phyloP scores from a whole-genome alignment of 2,113 vertebrate species.

The Tetrao urogallus region DNA sequence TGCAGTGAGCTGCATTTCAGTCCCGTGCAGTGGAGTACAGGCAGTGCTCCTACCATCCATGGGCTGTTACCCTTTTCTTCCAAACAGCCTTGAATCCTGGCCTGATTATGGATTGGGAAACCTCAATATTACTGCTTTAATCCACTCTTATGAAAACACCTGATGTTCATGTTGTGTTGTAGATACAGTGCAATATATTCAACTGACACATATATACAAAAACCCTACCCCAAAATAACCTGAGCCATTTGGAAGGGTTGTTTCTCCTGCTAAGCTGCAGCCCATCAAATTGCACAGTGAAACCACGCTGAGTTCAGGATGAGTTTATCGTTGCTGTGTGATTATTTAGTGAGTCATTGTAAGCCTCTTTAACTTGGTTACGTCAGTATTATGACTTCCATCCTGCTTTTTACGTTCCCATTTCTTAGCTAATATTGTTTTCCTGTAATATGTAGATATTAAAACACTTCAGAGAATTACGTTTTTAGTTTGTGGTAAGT shows the following conservation, averaged over 20 bases:
- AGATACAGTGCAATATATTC: neutral
- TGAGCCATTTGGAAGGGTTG: neutral
- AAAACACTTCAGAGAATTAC: neutral
- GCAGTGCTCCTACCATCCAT: neutral
- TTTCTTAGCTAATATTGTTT: neutral
- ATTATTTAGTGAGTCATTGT: conserved; percentile 33
- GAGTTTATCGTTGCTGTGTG: conserved; percentile 27
- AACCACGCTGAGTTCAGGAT: neutral
- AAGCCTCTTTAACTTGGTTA: conserved; percentile 31
- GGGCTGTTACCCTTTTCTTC: neutral
- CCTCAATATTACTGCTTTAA: neutral
- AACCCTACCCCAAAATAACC: neutral
- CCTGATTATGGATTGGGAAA: neutral
- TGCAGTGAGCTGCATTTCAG: neutral
- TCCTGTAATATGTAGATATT: neutral
- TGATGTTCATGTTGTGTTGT: neutral
- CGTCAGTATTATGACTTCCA: neutral
- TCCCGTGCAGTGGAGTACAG: neutral
- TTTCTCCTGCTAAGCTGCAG: neutral
- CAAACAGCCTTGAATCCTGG: neutral
- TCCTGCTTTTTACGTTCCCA: neutral
- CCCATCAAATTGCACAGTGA: neutral
- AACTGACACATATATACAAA: neutral
- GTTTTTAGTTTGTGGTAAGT: neutral
- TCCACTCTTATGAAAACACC: neutral